phyloP scores from a whole-genome alignment of 2,888 invertebrate genomes.

The Oxytorus armatus region DNA sequence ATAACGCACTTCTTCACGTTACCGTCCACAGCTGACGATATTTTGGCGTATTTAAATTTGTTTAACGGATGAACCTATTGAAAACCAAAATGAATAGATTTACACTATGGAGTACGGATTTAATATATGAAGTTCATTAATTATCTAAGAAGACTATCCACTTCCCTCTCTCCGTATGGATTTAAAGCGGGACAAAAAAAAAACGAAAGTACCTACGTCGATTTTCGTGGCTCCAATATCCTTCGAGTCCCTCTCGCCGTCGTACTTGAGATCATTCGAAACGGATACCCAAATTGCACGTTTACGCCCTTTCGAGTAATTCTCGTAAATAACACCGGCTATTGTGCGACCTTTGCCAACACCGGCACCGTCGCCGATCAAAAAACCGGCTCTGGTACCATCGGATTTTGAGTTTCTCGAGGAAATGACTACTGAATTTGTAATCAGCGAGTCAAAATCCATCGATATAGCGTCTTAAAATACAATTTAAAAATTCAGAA shows the following conservation, averaged over 20 bases:
- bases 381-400: slow-evolving; percentile 96
- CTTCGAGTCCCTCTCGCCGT: slow-evolving; percentile 97
- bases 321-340: slow-evolving; percentile 99
- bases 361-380: slow-evolving; percentile 99
- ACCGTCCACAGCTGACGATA: slow-evolving; percentile 96
- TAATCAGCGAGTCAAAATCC: too few species aligned
- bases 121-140: too few species aligned
- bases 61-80: slow-evolving; percentile 85
- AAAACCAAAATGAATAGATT: too few species aligned
- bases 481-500: too few species aligned
- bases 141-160: slow-evolving; percentile 5
- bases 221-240: slow-evolving; percentile 98
- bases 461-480: too few species aligned
- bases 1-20: slow-evolving; percentile 97
- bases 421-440: too few species aligned
- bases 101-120: too few species aligned
- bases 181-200: too few species aligned
- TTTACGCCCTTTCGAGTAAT: slow-evolving; percentile 96
- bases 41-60: slow-evolving; percentile 97
- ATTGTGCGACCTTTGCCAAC: slow-evolving; percentile 99
- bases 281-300: slow-evolving; percentile 99
- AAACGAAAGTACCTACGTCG: slow-evolving; percentile 88
- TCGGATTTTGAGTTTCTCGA: too few species aligned
- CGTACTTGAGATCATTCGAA: slow-evolving; percentile 98
- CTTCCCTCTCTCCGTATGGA: too few species aligned